phyloP scores from a whole-genome alignment of 2,888 invertebrate genomes.

The Agrypnus murinus region DNA sequence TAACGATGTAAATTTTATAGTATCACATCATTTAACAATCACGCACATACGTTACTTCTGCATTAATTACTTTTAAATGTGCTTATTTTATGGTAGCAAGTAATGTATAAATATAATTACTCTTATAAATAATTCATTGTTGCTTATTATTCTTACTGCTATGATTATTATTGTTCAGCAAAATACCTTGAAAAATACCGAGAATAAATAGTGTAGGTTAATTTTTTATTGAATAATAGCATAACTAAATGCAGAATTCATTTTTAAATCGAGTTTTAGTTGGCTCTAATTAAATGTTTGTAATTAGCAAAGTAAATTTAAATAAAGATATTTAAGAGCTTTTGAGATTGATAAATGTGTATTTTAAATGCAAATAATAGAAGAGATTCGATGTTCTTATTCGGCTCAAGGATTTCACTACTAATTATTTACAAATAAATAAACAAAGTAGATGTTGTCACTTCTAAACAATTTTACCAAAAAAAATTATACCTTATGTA shows the following conservation, averaged over 20 bases:
- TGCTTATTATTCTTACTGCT: constrained; percentile 32
- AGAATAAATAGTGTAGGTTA: constrained; percentile 37
- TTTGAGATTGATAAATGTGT: not conserved
- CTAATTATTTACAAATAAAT: not conserved
- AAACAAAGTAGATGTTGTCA: too few relatives aligned
- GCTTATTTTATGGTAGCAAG: constrained; percentile 44
- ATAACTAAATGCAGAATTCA: not conserved
- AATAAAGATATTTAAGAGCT: not conserved
- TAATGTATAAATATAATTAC: constrained; percentile 45
- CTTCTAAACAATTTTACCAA: too few relatives aligned
- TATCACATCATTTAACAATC: constrained; percentile 36
- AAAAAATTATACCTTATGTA: not conserved
- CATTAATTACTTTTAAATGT: constrained; percentile 39
- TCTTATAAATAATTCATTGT: constrained; percentile 47
- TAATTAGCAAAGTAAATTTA: constrained; percentile 16
- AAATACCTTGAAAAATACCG: constrained; percentile 46
- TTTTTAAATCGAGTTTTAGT: not conserved
- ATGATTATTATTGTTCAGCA: constrained; percentile 33
- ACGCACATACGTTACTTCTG: constrained; percentile 34
- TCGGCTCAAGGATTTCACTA: constrained; percentile 8
- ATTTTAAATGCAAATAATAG: not conserved
- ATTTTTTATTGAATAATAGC: constrained; percentile 29
- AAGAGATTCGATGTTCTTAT: not conserved
- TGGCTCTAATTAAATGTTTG: constrained; percentile 5
- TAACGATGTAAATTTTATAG: constrained; percentile 32